phyloP scores from a whole-genome alignment of 2,797 vertebrate genomes.

The Sebastes iracundus region DNA sequence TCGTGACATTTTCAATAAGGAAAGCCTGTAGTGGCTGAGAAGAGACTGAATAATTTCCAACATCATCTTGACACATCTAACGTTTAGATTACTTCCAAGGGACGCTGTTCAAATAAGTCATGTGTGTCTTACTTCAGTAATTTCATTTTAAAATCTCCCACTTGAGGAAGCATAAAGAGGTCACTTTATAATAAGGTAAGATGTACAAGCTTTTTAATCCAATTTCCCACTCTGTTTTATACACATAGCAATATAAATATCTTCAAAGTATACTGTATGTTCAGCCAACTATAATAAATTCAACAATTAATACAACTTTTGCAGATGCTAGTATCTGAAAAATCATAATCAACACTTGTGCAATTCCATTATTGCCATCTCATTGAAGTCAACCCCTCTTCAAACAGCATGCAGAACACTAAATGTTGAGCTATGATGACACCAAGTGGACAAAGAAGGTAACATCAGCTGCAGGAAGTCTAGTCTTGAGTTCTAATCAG shows the following conservation, averaged over 20 bases:
- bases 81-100: background rate
- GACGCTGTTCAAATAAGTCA: background rate
- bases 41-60: conserved; percentile 11
- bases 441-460: conserved; percentile 61
- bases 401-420: background rate
- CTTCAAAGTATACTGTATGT: background rate
- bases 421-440: conserved; percentile 54
- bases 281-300: background rate
- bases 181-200: background rate
- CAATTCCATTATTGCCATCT: background rate
- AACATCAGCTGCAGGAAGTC: background rate
- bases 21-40: conserved; percentile 11
- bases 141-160: background rate
- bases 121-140: background rate
- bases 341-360: background rate
- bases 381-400: background rate
- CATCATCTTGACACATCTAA: background rate
- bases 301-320: background rate
- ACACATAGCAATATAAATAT: background rate
- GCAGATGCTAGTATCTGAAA: background rate
- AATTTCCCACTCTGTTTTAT: background rate
- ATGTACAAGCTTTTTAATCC: background rate
- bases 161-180: background rate
- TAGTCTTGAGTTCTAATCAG: background rate
- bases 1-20: conserved; percentile 38